Conservation (phyloP, 2,888 invertebrate species). For the Phaonia tiefii region DNA sequence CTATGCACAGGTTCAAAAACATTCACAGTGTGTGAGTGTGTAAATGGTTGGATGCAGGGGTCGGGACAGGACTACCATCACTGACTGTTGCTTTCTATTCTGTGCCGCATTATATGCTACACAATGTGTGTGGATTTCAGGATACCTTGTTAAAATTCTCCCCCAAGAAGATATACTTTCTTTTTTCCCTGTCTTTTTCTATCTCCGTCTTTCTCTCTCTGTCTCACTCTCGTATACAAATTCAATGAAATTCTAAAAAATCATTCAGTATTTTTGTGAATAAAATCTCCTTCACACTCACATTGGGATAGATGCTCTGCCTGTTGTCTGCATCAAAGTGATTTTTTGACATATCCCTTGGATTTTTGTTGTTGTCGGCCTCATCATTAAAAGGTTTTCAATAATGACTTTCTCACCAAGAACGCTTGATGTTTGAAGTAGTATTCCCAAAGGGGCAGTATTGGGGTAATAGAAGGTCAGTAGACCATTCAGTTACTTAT, state of each 20-base stretch:
- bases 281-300: slow-evolving; percentile 21
- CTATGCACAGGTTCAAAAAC: not conserved
- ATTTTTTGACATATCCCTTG: slow-evolving; percentile 49
- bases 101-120: no score
- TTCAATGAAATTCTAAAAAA: slow-evolving; percentile 24
- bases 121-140: not conserved
- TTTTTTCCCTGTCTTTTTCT: slow-evolving; percentile 22
- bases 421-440: slow-evolving; percentile 32
- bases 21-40: not conserved
- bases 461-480: not conserved
- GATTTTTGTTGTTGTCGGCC: slow-evolving; percentile 49
- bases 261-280: slow-evolving; percentile 49
- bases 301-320: no score
- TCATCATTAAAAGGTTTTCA: slow-evolving; percentile 57
- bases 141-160: slow-evolving; percentile 40
- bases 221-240: not conserved
- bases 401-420: slow-evolving; percentile 38
- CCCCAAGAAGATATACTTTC: slow-evolving; percentile 21
- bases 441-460: not conserved
- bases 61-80: slow-evolving; percentile 39
- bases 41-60: slow-evolving; percentile 25
- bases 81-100: slow-evolving; percentile 60
- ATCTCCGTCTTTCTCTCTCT: no score
- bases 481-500: no score
- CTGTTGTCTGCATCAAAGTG: slow-evolving; percentile 28